Evolutionary conservation across 1,140 invertebrate species (phyloP), one percentile per base, ranked within the genome.

Genomic region (Neodiprion lecontei): DNA sequence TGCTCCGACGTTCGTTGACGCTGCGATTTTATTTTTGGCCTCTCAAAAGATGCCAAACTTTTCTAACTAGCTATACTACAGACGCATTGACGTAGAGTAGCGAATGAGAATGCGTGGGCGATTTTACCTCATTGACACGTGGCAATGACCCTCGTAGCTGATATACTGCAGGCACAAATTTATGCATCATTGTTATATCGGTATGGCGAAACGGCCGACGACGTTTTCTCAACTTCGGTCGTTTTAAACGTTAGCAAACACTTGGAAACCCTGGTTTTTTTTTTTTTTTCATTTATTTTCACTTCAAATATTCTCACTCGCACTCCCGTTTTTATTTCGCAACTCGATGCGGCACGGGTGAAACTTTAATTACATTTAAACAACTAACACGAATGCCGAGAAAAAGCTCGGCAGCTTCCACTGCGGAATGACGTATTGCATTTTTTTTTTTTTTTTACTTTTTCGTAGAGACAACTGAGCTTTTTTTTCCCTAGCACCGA

Each of bases 11-110:
- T 40, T 40, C 28, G 28, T 40, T 40, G 28, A 40, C 28, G 28
- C 53, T 61, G 53, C 53, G 11, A 61, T 61, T 61, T 61, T 61
- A 61, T 61, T 61, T 61, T 61, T 61, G 53, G 53, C 53, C 53
- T 61, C 53, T 61, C 53, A 61, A 61, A 17, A 61, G 53, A 17
- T 61, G 53, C 53, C 53, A 61, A 61, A 61, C 7, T 17, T 61
- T 40, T 5, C 53, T 17, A 17, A 61, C 11, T 61, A 17, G 53
- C 53, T 40, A 40, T 40, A 61, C 53, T 61, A 9, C 28, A 40
- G 28, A 40, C 53, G 53, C 53, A 21, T 61, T 61, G n/a, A 61
- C n/a, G 11, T 40, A 40, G 28, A 40, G 2, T 40, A 40, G 28
- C 28, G 28, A 40, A 40, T 17, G 11, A 61, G 53, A 61, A 17